phyloP scores from a whole-genome alignment of 2,797 vertebrate species.

The Spea hammondii region DNA sequence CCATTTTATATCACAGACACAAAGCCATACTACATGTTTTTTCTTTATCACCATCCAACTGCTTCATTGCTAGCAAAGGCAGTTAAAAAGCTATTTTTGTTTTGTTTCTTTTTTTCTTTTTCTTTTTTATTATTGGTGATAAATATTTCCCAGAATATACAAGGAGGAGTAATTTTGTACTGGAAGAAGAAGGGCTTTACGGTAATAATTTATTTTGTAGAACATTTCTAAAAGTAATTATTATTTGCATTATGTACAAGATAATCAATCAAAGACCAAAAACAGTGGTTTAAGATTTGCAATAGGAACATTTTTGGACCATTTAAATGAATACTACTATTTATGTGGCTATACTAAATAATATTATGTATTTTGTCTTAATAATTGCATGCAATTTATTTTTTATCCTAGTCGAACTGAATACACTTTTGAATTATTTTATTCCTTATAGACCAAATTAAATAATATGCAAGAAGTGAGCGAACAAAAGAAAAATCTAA shows the following conservation, averaged over 20 bases:
- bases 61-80: conserved; percentile 27
- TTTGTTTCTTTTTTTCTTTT: conserved; percentile 22
- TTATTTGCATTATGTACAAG: conserved; percentile 28
- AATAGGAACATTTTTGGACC: too few relatives aligned
- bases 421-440: too few relatives aligned
- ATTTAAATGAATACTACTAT: too few relatives aligned
- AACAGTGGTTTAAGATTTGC: too few relatives aligned
- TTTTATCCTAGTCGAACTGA: too few relatives aligned
- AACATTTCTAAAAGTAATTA: conserved; percentile 41
- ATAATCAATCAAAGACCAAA: conserved; percentile 34
- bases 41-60: conserved; percentile 16
- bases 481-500: too few relatives aligned
- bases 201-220: conserved; percentile 39
- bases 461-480: too few relatives aligned
- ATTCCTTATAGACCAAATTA: too few relatives aligned
- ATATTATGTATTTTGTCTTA: too few relatives aligned
- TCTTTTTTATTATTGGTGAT: conserved; percentile 36
- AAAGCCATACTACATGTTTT: conserved; percentile 18
- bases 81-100: conserved; percentile 26
- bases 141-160: conserved; percentile 51
- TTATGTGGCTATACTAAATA: too few relatives aligned
- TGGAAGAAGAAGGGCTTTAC: conserved; percentile 43
- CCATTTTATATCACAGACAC: conserved; percentile 24
- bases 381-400: too few relatives aligned
- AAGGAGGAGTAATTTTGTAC: conserved; percentile 29